phyloP scores from a whole-genome alignment of 2,797 vertebrate genomes.

The Ptychadena robeensis region DNA sequence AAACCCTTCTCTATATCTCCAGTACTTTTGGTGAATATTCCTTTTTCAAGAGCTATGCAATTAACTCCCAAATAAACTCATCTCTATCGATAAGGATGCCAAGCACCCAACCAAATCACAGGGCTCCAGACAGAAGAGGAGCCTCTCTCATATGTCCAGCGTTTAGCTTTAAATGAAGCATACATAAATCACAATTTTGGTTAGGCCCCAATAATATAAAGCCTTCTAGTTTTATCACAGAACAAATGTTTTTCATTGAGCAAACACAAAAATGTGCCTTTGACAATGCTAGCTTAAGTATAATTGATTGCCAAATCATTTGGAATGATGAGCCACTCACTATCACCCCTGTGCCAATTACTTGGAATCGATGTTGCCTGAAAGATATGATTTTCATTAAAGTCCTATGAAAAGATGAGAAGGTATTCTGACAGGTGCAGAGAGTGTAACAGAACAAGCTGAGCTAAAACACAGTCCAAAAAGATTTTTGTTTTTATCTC shows the following conservation, averaged over 20 bases:
- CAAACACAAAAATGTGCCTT: slow-evolving; percentile 44
- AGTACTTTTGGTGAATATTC: too few species aligned
- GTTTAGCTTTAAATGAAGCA: neutral
- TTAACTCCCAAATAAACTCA: too few species aligned
- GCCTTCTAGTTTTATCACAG: slow-evolving; percentile 17
- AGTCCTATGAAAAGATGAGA: slow-evolving; percentile 44
- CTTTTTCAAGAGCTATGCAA: too few species aligned
- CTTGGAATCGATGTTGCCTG: slow-evolving; percentile 56
- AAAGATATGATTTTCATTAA: slow-evolving; percentile 59
- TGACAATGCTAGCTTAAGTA: slow-evolving; percentile 47
- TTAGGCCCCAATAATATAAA: neutral
- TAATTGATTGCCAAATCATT: slow-evolving; percentile 57
- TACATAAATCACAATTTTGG: neutral
- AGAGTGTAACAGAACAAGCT: slow-evolving; percentile 39
- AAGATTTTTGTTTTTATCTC: slow-evolving; percentile 20
- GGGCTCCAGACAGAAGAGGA: too few species aligned
- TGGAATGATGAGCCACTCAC: slow-evolving; percentile 49
- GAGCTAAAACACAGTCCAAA: slow-evolving; percentile 23
- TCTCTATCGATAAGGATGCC: too few species aligned
- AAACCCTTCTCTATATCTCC: too few species aligned
- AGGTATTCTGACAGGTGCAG: slow-evolving; percentile 56
- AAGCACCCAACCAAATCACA: too few species aligned
- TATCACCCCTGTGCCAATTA: slow-evolving; percentile 49
- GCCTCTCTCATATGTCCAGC: too few species aligned
- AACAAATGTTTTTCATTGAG: slow-evolving; percentile 48